Evolutionary conservation across 2,113 vertebrate species (phyloP), one percentile per base, ranked within the genome.

Genomic region (Falco punctatus): DNA sequence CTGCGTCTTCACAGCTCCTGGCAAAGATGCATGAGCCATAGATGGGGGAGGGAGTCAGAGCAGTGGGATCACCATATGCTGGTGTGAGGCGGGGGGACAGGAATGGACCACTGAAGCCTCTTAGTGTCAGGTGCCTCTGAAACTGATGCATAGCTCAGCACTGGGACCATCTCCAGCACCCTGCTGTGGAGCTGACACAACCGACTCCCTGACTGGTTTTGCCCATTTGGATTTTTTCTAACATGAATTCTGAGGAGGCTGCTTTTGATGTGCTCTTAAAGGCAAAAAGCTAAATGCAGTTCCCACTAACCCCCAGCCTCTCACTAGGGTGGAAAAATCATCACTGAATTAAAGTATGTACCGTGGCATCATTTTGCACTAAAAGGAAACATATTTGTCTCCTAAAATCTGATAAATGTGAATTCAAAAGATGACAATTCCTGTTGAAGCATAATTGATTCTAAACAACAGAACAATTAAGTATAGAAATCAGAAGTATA

Each of bases 1-100:
- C 30, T 78, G 51, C 1, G 2, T 51, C 65, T 49, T 64, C 57
- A 38, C 55, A 81, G 83, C 40, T 86, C 55, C 49, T 1, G 0
- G 27, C 44, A 65, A 38, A 7, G 44, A 15, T 28, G 35, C 2
- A 2, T 9, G 51, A 65, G 58, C 58, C 22, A 13, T 2, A 42
- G 27, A 33, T 6, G 19, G 24, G 12, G 33, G 57, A 77, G 24
- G 58, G 33, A 72, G 69, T 5, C 86, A 55, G 40, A 55, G 49
- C 1, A 0, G 35, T 5, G 22, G 35, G 26, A 69, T 4, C 15
- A 20, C 35, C 27, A 5, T 5, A 40, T 4, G 17, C 49, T 38
- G 33, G 15, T 8, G 27, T 15, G 35, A 67, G 54, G 15, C 11
- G 10, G 7, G 18, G 28, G 3, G 26, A 38, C 3, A 12, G 48